Evolutionary conservation across 1,140 invertebrate genomes (phyloP).

Genomic region (Listronotus oregonensis): DNA sequence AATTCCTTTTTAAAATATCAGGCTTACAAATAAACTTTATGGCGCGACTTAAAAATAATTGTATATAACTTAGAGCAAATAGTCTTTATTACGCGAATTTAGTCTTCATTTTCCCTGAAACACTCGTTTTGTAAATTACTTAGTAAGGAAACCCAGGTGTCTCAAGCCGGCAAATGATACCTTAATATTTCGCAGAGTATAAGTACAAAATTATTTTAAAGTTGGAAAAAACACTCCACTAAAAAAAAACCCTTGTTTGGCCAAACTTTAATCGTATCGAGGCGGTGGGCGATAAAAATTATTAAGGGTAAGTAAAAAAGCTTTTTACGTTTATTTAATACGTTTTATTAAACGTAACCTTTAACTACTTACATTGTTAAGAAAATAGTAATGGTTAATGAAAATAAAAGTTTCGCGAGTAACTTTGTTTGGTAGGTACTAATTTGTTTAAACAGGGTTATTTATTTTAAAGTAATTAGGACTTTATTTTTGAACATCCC

Average conservation of each 20-base stretch:
- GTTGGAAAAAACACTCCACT: slow-evolving; percentile 19
- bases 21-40: slow-evolving; percentile 9
- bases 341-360: no score
- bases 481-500: no score
- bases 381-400: no score
- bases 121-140: slow-evolving; percentile 30
- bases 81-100: slow-evolving; percentile 22
- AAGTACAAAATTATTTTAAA: slow-evolving; percentile 28
- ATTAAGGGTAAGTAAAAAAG: no score
- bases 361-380: no score
- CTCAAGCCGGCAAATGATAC: slow-evolving; percentile 26
- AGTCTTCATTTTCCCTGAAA: slow-evolving; percentile 20
- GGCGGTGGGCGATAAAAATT: neutral
- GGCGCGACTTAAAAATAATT: slow-evolving; percentile 20
- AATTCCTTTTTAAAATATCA: neutral
- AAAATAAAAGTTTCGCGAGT: no score
- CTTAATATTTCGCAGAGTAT: slow-evolving; percentile 25
- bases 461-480: no score
- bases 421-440: no score
- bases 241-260: slow-evolving; percentile 20
- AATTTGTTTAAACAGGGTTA: no score
- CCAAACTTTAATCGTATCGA: slow-evolving; percentile 16
- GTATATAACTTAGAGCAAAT: slow-evolving; percentile 27
- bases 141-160: slow-evolving; percentile 26
- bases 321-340: no score